Evolutionary conservation across 2,888 invertebrate genomes (phyloP).

Genomic region (Lypha dubia): DNA sequence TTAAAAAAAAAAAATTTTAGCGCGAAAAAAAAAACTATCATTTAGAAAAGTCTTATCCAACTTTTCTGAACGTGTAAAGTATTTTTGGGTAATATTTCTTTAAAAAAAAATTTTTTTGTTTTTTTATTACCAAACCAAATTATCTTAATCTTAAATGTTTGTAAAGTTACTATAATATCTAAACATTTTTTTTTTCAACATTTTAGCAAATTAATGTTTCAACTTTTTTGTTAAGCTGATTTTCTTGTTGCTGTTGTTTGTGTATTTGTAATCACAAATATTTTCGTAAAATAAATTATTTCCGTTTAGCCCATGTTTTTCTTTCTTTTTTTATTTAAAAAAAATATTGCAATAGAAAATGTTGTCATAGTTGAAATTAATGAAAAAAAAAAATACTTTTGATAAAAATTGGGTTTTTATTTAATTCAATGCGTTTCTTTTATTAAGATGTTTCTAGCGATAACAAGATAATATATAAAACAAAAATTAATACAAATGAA

Average conservation of each 20-base stretch:
- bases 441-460: constrained; percentile 59
- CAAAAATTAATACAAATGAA: neutral
- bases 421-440: constrained; percentile 63
- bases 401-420: constrained; percentile 44
- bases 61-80: constrained; percentile 42
- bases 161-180: constrained; percentile 45
- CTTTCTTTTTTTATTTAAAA: neutral
- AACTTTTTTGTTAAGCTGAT: constrained; percentile 51
- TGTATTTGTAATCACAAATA: constrained; percentile 45
- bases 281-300: constrained; percentile 69
- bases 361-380: constrained; percentile 49
- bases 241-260: constrained; percentile 29
- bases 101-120: too few relatives aligned
- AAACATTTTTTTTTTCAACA: constrained; percentile 21
- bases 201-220: constrained; percentile 63
- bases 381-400: constrained; percentile 20
- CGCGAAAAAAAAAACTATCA: too few relatives aligned
- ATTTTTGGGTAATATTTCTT: constrained; percentile 46
- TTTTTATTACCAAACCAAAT: constrained; percentile 40
- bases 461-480: constrained; percentile 27
- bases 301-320: constrained; percentile 64
- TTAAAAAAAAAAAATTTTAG: too few relatives aligned
- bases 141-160: constrained; percentile 70
- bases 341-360: constrained; percentile 24
- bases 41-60: neutral